phyloP scores from a whole-genome alignment of 2,888 invertebrate genomes.

The Drosophila subquinaria region DNA sequence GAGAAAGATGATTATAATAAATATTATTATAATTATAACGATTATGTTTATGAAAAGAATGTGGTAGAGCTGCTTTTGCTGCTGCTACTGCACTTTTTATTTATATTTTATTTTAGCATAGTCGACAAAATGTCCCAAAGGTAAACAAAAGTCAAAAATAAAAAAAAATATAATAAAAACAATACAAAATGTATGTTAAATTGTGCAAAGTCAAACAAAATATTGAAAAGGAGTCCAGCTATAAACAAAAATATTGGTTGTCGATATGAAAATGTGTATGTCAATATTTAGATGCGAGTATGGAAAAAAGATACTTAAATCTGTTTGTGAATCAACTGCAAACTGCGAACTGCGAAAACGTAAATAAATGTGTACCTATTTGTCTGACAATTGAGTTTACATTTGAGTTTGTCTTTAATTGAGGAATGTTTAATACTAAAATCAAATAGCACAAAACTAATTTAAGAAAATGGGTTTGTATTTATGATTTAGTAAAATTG shows the following conservation, averaged over 20 bases:
- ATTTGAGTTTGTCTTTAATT: constrained; percentile 1
- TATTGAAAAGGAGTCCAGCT: constrained; percentile 17
- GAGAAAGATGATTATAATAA: constrained; percentile 33
- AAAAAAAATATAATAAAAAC: constrained; percentile 21
- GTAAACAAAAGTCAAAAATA: constrained; percentile 52
- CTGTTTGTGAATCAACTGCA: constrained; percentile 25
- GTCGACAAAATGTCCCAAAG: constrained; percentile 50
- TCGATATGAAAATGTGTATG: constrained; percentile 25
- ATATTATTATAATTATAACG: constrained; percentile 16
- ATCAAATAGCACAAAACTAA: not conserved
- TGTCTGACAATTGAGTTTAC: constrained; percentile 60
- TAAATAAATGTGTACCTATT: constrained; percentile 73
- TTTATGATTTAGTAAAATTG: too few species aligned
- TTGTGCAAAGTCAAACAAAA: constrained; percentile 24
- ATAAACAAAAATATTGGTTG: constrained; percentile 28
- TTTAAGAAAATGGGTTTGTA: not conserved
- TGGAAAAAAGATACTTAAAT: constrained; percentile 29
- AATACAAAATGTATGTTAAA: constrained; percentile 40
- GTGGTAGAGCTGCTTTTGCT: constrained; percentile 29
- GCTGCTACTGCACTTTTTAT: constrained; percentile 26
- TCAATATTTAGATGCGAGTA: constrained; percentile 17
- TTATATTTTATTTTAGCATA: constrained; percentile 18
- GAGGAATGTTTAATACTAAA: not conserved
- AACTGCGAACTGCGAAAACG: constrained; percentile 27
- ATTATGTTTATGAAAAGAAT: constrained; percentile 23